These are phyloP conservation scores for Charadrius vociferus DNA, from an alignment of 2,113 vertebrate genomes.

Conservation along the genomic window DNA sequence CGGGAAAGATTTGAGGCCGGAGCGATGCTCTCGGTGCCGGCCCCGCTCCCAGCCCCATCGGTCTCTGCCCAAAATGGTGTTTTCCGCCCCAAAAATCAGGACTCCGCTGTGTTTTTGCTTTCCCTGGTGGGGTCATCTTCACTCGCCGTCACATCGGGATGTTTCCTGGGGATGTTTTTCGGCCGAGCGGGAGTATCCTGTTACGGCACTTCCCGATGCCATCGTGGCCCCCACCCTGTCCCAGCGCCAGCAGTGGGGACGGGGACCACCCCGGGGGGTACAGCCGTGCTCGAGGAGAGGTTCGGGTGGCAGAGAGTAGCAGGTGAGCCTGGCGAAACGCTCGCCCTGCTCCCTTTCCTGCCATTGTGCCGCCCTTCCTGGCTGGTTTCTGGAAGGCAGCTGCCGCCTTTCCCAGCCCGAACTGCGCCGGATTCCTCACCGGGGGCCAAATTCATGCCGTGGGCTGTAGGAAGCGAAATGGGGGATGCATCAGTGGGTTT, in stretches of 20 bases:
- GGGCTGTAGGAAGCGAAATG: not conserved
- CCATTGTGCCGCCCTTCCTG: constrained; percentile 76
- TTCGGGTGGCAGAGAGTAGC: not conserved
- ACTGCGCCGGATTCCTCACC: accelerated
- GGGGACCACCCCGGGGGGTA: not conserved
- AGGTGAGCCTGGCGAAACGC: not conserved
- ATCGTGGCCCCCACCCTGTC: not conserved
- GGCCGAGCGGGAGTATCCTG: constrained; percentile 5
- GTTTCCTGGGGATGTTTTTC: constrained; percentile 58
- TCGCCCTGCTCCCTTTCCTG: constrained; percentile 61
- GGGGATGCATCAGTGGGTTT: not conserved
- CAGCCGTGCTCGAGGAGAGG: accelerated
- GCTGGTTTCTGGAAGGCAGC: constrained; percentile 36
- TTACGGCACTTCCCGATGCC: not conserved
- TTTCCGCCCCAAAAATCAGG: not conserved
- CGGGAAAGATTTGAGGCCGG: accelerated
- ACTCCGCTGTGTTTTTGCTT: not conserved
- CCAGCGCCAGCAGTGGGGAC: not conserved
- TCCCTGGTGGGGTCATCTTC: accelerated
- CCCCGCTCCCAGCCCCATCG: accelerated
- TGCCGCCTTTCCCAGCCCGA: not conserved
- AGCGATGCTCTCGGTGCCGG: not conserved
- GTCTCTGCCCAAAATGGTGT: not conserved
- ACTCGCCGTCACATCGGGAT: not conserved
- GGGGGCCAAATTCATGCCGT: accelerated